A percentile compares a stretch with the other conserved stretches of the same genome.
Conservation (phyloP, 2,888 invertebrate genomes). For the Empis livida region DNA sequence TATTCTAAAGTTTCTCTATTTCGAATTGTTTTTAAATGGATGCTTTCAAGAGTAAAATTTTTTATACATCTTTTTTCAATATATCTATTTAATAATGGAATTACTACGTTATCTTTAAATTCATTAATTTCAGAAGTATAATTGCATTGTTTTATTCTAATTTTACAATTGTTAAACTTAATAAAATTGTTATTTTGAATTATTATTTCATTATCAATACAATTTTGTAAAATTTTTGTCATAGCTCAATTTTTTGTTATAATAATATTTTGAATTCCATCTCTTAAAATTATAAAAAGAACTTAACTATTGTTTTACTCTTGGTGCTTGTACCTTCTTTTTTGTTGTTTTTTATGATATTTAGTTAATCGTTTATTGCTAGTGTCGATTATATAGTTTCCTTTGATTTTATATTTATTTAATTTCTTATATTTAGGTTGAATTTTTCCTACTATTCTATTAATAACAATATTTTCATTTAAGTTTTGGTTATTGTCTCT, state of each 20-base stretch:
- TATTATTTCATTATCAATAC: neutral
- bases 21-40: neutral
- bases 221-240: neutral
- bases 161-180: neutral
- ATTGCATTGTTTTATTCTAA: neutral
- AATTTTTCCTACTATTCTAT: too few species aligned
- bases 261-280: neutral
- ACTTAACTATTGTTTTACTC: too few species aligned
- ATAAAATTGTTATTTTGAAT: neutral
- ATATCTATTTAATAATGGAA: neutral
- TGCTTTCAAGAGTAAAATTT: neutral
- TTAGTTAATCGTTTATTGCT: too few species aligned
- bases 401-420: too few species aligned
- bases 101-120: neutral
- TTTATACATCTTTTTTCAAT: neutral
- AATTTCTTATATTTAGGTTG: too few species aligned
- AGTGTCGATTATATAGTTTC: too few species aligned
- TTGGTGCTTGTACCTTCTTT: too few species aligned
- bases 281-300: too few species aligned
- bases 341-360: too few species aligned
- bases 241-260: neutral
- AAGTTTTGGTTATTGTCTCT: too few species aligned
- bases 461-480: too few species aligned
- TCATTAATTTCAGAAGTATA: neutral
- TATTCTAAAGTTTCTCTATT: neutral